Percentiles rank a stretch among this genome's conserved stretches.
Conservation (phyloP, 2,113 vertebrate genomes). For the Empidonax traillii region DNA sequence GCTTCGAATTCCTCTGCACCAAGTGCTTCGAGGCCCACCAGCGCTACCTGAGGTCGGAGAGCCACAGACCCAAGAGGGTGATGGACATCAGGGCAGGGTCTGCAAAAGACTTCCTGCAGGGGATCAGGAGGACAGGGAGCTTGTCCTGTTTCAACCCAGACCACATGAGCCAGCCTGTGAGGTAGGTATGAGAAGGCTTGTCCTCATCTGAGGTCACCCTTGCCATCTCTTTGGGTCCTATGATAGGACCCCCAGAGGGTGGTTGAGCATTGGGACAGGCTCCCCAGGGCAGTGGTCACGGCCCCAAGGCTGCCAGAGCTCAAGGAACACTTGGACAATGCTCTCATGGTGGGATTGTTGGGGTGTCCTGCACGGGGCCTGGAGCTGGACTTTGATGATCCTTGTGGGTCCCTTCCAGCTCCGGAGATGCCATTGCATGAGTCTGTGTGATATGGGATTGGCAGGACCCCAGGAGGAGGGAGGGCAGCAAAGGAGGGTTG, state of each 20-base stretch:
- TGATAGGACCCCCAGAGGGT: background rate
- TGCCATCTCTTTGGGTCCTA: background rate
- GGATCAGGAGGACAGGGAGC: background rate
- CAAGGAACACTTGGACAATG: background rate
- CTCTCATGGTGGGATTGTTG: background rate
- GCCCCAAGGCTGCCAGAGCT: background rate
- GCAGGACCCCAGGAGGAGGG: background rate
- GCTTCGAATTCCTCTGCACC: conserved; percentile 57
- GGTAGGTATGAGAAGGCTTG: background rate
- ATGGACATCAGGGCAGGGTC: conserved; percentile 30
- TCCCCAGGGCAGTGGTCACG: background rate
- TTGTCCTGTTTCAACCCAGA: conserved; percentile 49
- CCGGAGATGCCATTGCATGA: background rate
- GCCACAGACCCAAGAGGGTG: conserved; percentile 29
- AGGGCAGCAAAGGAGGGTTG: background rate
- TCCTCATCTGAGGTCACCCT: background rate
- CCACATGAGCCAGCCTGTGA: background rate
- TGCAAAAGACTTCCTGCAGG: conserved; percentile 28
- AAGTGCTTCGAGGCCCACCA: conserved; percentile 54
- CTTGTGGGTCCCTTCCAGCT: background rate
- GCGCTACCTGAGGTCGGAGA: conserved; percentile 51
- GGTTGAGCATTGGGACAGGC: background rate
- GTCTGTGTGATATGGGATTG: background rate
- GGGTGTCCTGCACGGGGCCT: background rate
- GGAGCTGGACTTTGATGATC: background rate